Percentiles rank a stretch among this genome's conserved stretches.
Conservation (phyloP, 1,140 invertebrate genomes). For the Chymomyza costata region DNA sequence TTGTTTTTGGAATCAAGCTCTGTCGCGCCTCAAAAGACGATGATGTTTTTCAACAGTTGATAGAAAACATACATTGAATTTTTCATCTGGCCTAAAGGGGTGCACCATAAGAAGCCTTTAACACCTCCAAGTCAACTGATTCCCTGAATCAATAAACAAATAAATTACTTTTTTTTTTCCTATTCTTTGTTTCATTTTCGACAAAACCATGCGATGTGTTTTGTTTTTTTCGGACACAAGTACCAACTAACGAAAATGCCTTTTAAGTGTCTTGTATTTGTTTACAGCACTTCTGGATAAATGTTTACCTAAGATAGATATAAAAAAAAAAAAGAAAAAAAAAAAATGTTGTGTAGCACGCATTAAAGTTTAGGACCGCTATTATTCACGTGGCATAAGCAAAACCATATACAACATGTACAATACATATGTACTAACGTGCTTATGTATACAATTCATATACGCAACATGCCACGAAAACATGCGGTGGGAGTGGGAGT, state of each 20-base stretch:
- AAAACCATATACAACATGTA: conserved; percentile 27
- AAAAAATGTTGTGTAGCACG: conserved; percentile 54
- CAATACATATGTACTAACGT: too few species aligned
- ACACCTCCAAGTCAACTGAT: conserved; percentile 68
- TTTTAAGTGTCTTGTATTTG: conserved; percentile 69
- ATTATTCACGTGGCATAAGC: conserved; percentile 60
- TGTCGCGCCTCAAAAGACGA: too few species aligned
- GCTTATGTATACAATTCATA: too few species aligned
- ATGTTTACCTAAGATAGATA: conserved; percentile 65
- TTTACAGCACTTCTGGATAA: conserved; percentile 58
- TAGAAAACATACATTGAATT: too few species aligned
- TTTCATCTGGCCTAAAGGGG: too few species aligned
- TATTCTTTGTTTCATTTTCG: too few species aligned
- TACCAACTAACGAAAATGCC: conserved; percentile 64
- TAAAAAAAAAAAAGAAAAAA: conserved; percentile 59
- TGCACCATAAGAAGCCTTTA: too few species aligned
- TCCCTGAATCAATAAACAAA: conserved; percentile 64
- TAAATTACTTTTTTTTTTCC: too few species aligned
- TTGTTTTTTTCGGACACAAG: conserved; percentile 64
- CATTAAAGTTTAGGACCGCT: conserved; percentile 62
- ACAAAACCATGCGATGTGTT: too few species aligned
- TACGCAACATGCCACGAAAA: too few species aligned
- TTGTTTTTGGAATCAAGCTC: too few species aligned
- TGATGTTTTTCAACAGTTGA: too few species aligned
- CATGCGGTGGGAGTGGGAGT: conserved; percentile 5